Conservation (phyloP, 2,797 vertebrate species). For the Sternarchorhynchus goeldii region DNA sequence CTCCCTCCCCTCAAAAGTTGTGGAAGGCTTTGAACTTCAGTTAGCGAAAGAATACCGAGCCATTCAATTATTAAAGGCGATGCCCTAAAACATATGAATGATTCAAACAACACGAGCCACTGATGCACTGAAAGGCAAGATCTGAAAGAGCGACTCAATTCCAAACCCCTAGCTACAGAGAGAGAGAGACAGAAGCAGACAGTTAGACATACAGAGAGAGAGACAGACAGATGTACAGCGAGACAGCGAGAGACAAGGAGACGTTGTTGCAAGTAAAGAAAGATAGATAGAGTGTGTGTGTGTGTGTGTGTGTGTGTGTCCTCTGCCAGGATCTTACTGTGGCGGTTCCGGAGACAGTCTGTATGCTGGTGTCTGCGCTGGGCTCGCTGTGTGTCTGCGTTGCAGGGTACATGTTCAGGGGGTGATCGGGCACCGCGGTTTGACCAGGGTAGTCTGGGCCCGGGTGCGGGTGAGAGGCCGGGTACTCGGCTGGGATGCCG, state of each 20-base stretch:
- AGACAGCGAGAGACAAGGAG: conserved; percentile 6
- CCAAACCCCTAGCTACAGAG: conserved; percentile 25
- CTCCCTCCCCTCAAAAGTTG: conserved; percentile 31
- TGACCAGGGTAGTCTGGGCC: conserved; percentile 89
- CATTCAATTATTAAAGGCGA: conserved; percentile 49
- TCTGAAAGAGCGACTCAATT: conserved; percentile 43
- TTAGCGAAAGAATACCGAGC: conserved; percentile 45
- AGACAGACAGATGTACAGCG: conserved; percentile 14
- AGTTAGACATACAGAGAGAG: conserved; percentile 14
- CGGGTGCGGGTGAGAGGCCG: conserved; percentile 86
- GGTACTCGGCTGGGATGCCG: conserved; percentile 89
- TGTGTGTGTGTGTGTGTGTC: too few relatives aligned
- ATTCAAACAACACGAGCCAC: conserved; percentile 47
- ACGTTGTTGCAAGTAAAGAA: neutral
- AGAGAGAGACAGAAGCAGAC: conserved; percentile 13
- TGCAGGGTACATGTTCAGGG: conserved; percentile 90
- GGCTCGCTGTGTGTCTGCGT: conserved; percentile 90
- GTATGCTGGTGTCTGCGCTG: conserved; percentile 83
- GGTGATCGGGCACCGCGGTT: conserved; percentile 87
- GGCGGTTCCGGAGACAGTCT: conserved; percentile 91
- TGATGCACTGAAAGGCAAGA: conserved; percentile 40
- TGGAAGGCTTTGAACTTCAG: conserved; percentile 37
- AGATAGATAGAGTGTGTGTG: neutral
- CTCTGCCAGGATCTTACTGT: conserved; percentile 82
- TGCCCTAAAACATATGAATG: conserved; percentile 51